Conservation (phyloP, 2,113 vertebrate genomes). For the Mohoua ochrocephala region DNA sequence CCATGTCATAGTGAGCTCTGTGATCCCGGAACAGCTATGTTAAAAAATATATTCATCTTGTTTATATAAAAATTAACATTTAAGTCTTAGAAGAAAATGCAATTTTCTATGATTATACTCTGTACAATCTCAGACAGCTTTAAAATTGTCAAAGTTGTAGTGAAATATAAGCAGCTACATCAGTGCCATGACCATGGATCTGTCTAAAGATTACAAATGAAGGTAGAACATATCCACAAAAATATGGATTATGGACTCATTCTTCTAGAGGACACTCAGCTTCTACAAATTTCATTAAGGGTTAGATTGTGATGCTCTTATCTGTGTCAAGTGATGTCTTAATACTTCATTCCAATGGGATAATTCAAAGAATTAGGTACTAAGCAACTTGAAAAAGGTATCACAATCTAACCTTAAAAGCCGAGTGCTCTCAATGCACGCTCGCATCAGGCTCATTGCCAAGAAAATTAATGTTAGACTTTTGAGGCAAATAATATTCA, state of each 20-base stretch:
- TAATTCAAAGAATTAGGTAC: constrained; percentile 9
- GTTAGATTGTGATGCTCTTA: not conserved
- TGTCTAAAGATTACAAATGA: not conserved
- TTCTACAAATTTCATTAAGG: not conserved
- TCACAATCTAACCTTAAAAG: not conserved
- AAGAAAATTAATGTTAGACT: not conserved
- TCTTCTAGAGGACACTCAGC: not conserved
- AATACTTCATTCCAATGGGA: not conserved
- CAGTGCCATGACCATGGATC: not conserved
- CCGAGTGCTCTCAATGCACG: not conserved
- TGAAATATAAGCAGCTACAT: not conserved
- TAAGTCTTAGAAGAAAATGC: not conserved
- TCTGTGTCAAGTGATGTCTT: not conserved
- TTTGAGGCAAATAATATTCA: not conserved
- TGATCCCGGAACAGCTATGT: not conserved
- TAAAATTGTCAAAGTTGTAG: not conserved
- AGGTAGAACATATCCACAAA: not conserved
- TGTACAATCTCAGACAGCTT: not conserved
- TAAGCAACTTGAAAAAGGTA: not conserved
- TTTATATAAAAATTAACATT: not conserved
- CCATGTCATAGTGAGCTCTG: not conserved
- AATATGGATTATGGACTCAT: not conserved
- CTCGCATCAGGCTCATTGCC: not conserved
- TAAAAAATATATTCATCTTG: not conserved
- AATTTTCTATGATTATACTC: not conserved